Conservation (phyloP, 2,797 vertebrate genomes). For the Forpus xanthops region DNA sequence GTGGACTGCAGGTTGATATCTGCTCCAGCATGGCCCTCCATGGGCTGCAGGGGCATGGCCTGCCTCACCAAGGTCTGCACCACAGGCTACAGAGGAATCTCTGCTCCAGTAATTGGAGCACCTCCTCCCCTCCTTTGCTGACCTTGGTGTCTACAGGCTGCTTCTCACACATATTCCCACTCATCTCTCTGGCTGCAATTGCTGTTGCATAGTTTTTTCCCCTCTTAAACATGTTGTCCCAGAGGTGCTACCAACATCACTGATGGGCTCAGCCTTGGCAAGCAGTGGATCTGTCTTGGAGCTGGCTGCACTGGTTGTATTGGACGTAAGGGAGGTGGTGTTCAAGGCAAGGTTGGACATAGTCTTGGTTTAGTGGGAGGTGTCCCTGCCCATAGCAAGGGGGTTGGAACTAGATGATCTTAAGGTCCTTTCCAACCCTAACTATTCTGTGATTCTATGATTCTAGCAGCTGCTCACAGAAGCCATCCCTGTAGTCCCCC, state of each 20-base stretch:
- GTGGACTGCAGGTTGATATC: neutral
- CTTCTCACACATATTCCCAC: neutral
- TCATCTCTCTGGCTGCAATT: neutral
- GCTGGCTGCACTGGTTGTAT: neutral
- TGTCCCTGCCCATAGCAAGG: too few species aligned
- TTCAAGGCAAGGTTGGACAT: too few species aligned
- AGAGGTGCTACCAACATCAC: neutral
- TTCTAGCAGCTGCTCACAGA: neutral
- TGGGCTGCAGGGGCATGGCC: neutral
- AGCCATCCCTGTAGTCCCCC: neutral
- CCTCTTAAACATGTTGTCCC: neutral
- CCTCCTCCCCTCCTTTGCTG: neutral
- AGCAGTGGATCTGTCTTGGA: neutral
- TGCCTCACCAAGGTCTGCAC: neutral
- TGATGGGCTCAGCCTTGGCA: neutral
- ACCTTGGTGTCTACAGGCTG: neutral
- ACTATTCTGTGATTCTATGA: too few species aligned
- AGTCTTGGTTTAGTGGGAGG: too few species aligned
- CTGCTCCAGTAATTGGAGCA: neutral
- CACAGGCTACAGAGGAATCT: neutral
- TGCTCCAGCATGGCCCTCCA: neutral
- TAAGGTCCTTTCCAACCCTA: too few species aligned
- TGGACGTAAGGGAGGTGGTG: too few species aligned
- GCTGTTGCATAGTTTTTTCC: neutral
- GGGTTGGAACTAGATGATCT: too few species aligned